Evolutionary conservation across 2,888 invertebrate species (phyloP), one percentile per base, ranked within the genome.

Genomic region (Hipparchia semele): DNA sequence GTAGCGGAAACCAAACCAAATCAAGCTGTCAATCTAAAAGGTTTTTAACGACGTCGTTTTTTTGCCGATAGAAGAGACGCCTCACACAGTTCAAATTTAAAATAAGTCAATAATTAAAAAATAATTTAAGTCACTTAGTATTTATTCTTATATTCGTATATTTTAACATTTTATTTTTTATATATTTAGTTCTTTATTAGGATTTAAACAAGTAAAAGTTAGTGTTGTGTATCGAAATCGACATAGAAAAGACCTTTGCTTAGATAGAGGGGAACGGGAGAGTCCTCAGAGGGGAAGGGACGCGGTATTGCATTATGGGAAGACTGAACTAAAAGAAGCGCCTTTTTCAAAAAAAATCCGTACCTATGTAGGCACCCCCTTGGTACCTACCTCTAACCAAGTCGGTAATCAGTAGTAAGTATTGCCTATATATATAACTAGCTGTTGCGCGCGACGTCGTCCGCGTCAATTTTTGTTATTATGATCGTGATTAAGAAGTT

Each of bases 1-100:
- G 92, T 91, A 91, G 93, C 92, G 92, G 93, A 93, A 92, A 93
- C 93, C 92, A 93, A 93, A 93, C 93, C 92, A 92, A 93, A 91
- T 93, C 93, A 93, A 93, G 93, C 93, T 93, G 92, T 93, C 93
- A 93, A 88, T 88, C 83, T 85, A 85, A 89, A 89, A 91, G 91
- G 90, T 89, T 87, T 85, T 88, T 88, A 80, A 75, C 77, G 72
- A 76, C 84, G 88, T 88, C 86, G 83, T 84, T 86, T 85, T 49
- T 90, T 84, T 80, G 79, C 79, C 76, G 78, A 77, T 72, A 75
- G 76, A 77, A 76, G 70, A 78, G 77, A 75, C 75, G 72, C 76
- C 66, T 13, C 7, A 23, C n/a, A 13, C 23, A 8, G 13, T 23
- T 58, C 58, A 58, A 58, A 6, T 58, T 23, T 8, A 58, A 58